phyloP scores from a whole-genome alignment of 30 jellyfish, hydroid and myxozoan species.

The Turritopsis dohrnii region DNA sequence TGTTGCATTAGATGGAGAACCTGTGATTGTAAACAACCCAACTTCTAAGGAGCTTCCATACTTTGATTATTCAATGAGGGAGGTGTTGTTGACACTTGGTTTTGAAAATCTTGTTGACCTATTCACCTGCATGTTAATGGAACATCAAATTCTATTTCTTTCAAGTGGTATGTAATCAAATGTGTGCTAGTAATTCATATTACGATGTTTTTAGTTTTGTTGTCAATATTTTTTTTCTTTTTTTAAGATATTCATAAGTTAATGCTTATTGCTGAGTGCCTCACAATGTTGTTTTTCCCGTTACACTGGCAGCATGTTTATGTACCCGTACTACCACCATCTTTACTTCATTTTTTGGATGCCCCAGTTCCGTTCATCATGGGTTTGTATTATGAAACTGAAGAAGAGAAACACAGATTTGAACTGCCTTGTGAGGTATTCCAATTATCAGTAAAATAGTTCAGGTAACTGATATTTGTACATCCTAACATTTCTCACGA shows the following conservation, averaged over 20 bases:
- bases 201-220: background rate
- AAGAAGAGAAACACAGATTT: slow-evolving; percentile 68
- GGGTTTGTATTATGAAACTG: slow-evolving; percentile 95
- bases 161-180: slow-evolving; percentile 83
- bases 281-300: slow-evolving; percentile 78
- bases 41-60: slow-evolving; percentile 65
- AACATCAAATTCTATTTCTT: slow-evolving; percentile 82
- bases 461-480: too few species aligned
- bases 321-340: slow-evolving; percentile 92
- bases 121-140: slow-evolving; percentile 86
- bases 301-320: slow-evolving; percentile 95
- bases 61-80: slow-evolving; percentile 81
- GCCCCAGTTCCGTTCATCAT: slow-evolving; percentile 98
- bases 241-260: slow-evolving; percentile 72
- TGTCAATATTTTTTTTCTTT: background rate
- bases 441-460: background rate
- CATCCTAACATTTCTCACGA: background rate
- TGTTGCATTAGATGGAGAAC: slow-evolving; percentile 55
- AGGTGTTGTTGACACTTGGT: slow-evolving; percentile 70
- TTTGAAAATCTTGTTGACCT: slow-evolving; percentile 88
- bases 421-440: slow-evolving; percentile 83
- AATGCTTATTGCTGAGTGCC: slow-evolving; percentile 84
- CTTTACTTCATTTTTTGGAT: slow-evolving; percentile 86
- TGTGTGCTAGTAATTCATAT: too few species aligned
- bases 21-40: slow-evolving; percentile 75